Evolutionary conservation across 2,113 vertebrate genomes (phyloP), one percentile per base, ranked within the genome.

Genomic region (Mesembrinibis cayennensis): DNA sequence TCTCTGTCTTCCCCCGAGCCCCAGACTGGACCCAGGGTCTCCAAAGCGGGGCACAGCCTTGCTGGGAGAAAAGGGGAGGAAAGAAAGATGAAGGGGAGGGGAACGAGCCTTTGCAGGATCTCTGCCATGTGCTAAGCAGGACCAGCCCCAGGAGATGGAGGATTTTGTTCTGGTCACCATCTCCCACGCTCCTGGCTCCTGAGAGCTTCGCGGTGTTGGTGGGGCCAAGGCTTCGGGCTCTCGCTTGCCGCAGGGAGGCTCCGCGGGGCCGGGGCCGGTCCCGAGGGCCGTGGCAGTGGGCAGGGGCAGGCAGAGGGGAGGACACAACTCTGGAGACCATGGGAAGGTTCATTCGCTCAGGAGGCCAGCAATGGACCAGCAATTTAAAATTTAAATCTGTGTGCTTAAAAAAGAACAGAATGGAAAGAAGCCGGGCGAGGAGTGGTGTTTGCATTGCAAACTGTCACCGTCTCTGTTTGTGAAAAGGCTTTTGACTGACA

Each of bases 401-500:
- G 45, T 50, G 71, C 85, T 82, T 92, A 73, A 91, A 93, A 72
- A 82, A 77, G 85, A 40, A 30, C 20, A 56, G 36, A 79, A 67
- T 42, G 42, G 55, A 62, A 65, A 74, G 82, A 47, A 93, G 52
- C 30, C 8, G 9, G 10, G 34, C 0, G 15, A 94, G 85, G 69
- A n/a, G 23, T 23, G 47, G 50, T 52, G 62, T 62, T 25, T 74
- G 93, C 80, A 62, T 22, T 62, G 90, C 81, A 61, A 73, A 72
- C 85, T 91, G 91, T 62, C 95, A 81, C 67, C 11, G 67, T 26
- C 59, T 72, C 14, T 87, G 89, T 76, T 96, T 69, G 73, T 90
- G 95, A 14, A 87, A 90, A 58, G 82, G 82, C 32, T 96, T 83
- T 40, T 94, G 96, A 94, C 32, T 96, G 97, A 95, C 96, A 96